Evolutionary conservation across 2,888 invertebrate species (phyloP), one percentile per base, ranked within the genome.

Genomic region (Phortica okadai): DNA sequence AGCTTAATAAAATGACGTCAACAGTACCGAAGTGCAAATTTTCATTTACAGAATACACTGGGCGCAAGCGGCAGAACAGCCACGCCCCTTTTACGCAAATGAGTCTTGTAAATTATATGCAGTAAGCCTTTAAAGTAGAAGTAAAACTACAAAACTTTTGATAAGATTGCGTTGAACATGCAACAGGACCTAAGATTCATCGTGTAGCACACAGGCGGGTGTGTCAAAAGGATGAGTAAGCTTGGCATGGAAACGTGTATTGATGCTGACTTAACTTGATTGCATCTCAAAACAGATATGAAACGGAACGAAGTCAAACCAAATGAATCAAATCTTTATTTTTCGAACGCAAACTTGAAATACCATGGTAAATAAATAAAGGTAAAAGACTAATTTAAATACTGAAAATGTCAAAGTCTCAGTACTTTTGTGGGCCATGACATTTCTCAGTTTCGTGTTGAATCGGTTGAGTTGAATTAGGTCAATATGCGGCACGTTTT

Each of bases 1-100:
- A 86, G 88, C 85, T 86, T 86, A 88, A 86, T 86, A 86, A 86
- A 86, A 86, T 84, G 85, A 86, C 85, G 88, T 86, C 85, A 88
- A 86, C 85, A 86, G 88, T 86, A 87, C 84, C 84, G 16, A 87
- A 87, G 87, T 88, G 85, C 87, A 88, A 88, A 86, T 86, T 87
- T 86, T 76, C 87, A 87, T 67, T 78, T 81, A 77, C 76, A 73
- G 73, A 33, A 41, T 56, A 42, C 69, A 44, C 50, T n/a, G 59
- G 6, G 45, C 6, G 45, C 45, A 45, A 45, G 59, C 59, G 59
- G 16, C 16, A 59, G 8, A 10, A 59, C 59, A 21, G 16, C 62
- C 62, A 25, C 62, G 10, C 25, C 25, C 25, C 21, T 25, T 62
- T 3, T 72, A 56, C 42, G 56, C 70, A 72, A 72, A 72, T 72